A percentile compares a stretch with the other conserved stretches of the same genome.
Evolutionary conservation across 2,797 vertebrate species (phyloP).

Genomic region (Tachyglossus aculeatus): DNA sequence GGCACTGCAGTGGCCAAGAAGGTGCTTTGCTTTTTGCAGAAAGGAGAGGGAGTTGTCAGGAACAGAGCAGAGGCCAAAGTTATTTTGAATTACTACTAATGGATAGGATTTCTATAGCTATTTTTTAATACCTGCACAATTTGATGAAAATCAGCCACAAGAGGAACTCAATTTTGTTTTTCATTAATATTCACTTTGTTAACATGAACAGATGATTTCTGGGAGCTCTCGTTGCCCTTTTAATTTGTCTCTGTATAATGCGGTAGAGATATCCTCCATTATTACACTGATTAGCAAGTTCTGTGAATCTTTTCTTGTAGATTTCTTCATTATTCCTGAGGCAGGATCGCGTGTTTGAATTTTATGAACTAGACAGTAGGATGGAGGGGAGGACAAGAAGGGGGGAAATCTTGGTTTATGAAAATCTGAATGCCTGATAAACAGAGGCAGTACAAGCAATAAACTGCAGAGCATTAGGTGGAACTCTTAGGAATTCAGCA

Average conservation of each 20-base stretch:
- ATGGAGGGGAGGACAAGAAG: neutral
- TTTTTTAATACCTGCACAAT: conserved; percentile 65
- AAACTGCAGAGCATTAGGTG: too few relatives aligned
- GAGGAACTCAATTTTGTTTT: conserved; percentile 70
- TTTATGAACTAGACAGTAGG: conserved; percentile 17
- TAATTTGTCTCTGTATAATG: conserved; percentile 55
- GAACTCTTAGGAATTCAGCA: too few relatives aligned
- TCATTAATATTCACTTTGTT: conserved; percentile 71
- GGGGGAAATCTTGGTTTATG: neutral
- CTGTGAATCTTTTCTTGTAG: conserved; percentile 21
- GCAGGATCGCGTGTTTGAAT: conserved; percentile 10
- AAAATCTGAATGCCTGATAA: conserved; percentile 5
- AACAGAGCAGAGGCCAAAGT: conserved; percentile 53
- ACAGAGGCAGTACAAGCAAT: too few relatives aligned
- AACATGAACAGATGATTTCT: conserved; percentile 64
- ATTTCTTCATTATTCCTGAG: conserved; percentile 22
- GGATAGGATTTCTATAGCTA: conserved; percentile 57
- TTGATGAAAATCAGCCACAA: conserved; percentile 64
- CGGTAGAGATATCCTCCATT: conserved; percentile 39
- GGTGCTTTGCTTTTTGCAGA: conserved; percentile 16
- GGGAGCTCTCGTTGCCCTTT: conserved; percentile 62
- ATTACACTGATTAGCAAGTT: conserved; percentile 52
- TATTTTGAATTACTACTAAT: conserved; percentile 65
- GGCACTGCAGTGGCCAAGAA: neutral
- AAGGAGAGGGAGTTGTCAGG: conserved; percentile 20